Evolutionary conservation across 2,113 vertebrate genomes (phyloP).

Genomic region (Tichodroma muraria): DNA sequence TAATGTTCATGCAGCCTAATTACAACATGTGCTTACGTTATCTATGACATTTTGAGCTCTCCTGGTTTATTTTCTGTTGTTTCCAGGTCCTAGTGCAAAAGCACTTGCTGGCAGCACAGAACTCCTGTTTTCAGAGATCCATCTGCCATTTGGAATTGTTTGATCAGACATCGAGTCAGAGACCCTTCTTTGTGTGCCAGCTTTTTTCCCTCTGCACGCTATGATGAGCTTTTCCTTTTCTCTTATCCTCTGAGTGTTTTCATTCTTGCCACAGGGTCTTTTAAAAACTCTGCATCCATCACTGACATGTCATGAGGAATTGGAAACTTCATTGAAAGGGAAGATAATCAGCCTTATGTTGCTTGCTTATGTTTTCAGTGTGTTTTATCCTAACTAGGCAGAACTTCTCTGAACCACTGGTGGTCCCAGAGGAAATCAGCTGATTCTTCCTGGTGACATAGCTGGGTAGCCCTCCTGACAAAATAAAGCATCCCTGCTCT

Average conservation of each 20-base stretch:
- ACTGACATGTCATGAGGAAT: background rate
- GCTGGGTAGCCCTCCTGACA: constrained; percentile 18
- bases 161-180: background rate
- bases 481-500: background rate
- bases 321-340: background rate
- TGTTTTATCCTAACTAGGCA: background rate
- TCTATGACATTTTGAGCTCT: background rate
- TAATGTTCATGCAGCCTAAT: background rate
- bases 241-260: background rate
- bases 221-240: constrained; percentile 2
- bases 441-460: constrained; percentile 1
- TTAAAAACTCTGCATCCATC: background rate
- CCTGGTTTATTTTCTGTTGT: constrained; percentile 12
- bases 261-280: background rate
- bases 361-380: background rate
- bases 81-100: background rate
- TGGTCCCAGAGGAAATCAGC: constrained; percentile 27
- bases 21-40: background rate
- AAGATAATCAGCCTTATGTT: constrained; percentile 16
- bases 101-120: background rate
- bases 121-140: background rate
- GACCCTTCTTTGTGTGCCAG: background rate
- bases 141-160: background rate
- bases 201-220: background rate
- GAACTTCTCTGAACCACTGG: background rate